Percentiles rank a stretch among this genome's conserved stretches.
Conservation (phyloP, 2,113 vertebrate genomes). For the Nematolebias whitei region DNA sequence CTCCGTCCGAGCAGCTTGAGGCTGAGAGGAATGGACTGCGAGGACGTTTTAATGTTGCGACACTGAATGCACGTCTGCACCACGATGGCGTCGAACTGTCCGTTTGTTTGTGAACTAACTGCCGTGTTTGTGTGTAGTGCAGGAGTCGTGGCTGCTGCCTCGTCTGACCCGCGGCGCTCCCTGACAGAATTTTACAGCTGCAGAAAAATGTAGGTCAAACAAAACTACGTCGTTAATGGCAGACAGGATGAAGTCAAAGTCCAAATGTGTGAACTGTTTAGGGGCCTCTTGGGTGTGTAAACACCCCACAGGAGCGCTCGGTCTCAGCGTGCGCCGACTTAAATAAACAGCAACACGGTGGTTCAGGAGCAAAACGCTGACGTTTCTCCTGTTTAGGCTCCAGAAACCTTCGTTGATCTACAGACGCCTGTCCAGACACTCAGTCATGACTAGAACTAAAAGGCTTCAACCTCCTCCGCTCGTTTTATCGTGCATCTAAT, state of each 20-base stretch:
- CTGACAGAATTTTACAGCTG: constrained; percentile 46
- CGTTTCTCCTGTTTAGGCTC: constrained; percentile 10
- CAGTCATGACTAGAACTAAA: not conserved
- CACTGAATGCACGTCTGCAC: not conserved
- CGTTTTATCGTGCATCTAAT: not conserved
- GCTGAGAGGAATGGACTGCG: constrained; percentile 44
- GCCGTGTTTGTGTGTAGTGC: too few relatives aligned
- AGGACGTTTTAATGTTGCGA: constrained; percentile 53
- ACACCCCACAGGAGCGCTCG: constrained; percentile 36
- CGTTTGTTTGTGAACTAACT: not conserved
- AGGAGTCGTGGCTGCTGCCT: constrained; percentile 40
- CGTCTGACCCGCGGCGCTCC: constrained; percentile 61
- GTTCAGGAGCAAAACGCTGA: constrained; percentile 18
- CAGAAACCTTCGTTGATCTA: too few relatives aligned
- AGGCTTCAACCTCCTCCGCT: too few relatives aligned
- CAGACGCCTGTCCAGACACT: too few relatives aligned
- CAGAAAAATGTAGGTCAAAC: constrained; percentile 76
- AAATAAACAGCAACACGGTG: constrained; percentile 27
- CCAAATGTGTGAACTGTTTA: constrained; percentile 59
- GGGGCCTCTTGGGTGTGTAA: constrained; percentile 52
- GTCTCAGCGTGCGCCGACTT: constrained; percentile 37
- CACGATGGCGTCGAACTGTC: not conserved
- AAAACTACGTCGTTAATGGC: constrained; percentile 78
- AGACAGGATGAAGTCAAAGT: constrained; percentile 70
- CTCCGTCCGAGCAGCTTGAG: constrained; percentile 12